Conservation (phyloP, 2,797 vertebrate genomes). For the Decapterus maruadsi region DNA sequence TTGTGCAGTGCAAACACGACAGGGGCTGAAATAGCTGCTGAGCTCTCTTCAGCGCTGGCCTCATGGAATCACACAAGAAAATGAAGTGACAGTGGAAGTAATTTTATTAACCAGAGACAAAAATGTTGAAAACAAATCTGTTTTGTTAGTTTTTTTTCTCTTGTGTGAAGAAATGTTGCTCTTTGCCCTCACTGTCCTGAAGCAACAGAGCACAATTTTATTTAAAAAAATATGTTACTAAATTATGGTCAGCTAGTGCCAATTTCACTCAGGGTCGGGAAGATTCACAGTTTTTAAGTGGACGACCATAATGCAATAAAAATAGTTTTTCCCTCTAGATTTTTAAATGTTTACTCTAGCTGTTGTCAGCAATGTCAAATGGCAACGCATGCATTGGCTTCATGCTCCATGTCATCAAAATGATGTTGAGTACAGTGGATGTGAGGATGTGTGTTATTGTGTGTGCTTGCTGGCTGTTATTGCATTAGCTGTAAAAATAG, state of each 20-base stretch:
- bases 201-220: slow-evolving; percentile 14
- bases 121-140: neutral
- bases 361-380: slow-evolving; percentile 59
- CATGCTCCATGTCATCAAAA: slow-evolving; percentile 11
- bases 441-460: slow-evolving; percentile 16
- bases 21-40: neutral
- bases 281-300: slow-evolving; percentile 58
- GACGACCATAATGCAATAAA: slow-evolving; percentile 59
- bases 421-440: slow-evolving; percentile 46
- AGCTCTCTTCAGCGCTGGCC: neutral
- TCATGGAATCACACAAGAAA: neutral
- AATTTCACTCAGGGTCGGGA: slow-evolving; percentile 41
- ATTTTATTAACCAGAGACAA: neutral
- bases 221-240: slow-evolving; percentile 21
- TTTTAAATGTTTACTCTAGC: slow-evolving; percentile 38
- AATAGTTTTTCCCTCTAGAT: neutral
- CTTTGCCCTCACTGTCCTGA: slow-evolving; percentile 14
- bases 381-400: slow-evolving; percentile 29
- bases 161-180: slow-evolving; percentile 2
- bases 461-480: slow-evolving; percentile 16
- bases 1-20: slow-evolving; percentile 25
- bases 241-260: slow-evolving; percentile 41
- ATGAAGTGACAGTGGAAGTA: slow-evolving; percentile 4
- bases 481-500: neutral
- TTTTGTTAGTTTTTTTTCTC: neutral